These are phyloP conservation scores for Agonopterix alstromeriana DNA, from an alignment of 2,888 invertebrate genomes.

Conservation along the genomic window DNA sequence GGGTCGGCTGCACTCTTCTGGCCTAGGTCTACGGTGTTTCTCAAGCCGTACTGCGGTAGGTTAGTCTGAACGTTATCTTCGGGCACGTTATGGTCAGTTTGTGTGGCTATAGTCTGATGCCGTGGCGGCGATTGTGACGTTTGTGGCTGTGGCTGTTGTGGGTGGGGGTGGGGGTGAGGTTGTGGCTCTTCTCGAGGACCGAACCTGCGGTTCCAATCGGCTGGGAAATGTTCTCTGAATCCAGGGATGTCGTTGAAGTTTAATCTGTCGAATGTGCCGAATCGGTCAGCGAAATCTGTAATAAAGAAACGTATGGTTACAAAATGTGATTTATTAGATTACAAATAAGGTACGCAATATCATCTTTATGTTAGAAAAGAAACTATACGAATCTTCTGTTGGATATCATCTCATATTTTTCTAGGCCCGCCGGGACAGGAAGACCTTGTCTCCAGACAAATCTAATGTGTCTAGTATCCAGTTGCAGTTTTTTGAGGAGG, in stretches of 20 bases:
- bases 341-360: too few species aligned
- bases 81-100: slow-evolving; percentile 50
- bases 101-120: slow-evolving; percentile 54
- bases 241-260: slow-evolving; percentile 73
- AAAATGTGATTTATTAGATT: slow-evolving; percentile 19
- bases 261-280: slow-evolving; percentile 71
- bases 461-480: too few species aligned
- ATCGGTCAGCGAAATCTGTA: slow-evolving; percentile 68
- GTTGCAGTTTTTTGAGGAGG: too few species aligned
- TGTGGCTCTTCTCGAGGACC: slow-evolving; percentile 43
- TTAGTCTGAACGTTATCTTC: slow-evolving; percentile 29
- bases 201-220: slow-evolving; percentile 62
- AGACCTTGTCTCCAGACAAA: too few species aligned
- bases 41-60: slow-evolving; percentile 81
- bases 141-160: slow-evolving; percentile 16
- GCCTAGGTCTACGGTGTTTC: slow-evolving; percentile 88
- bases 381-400: too few species aligned
- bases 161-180: slow-evolving; percentile 22
- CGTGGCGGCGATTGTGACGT: slow-evolving; percentile 30
- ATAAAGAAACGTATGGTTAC: slow-evolving; percentile 37
- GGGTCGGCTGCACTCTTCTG: slow-evolving; percentile 78
- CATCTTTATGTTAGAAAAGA: too few species aligned
- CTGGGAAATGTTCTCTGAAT: slow-evolving; percentile 66
- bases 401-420: too few species aligned
- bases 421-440: too few species aligned